phyloP scores from a whole-genome alignment of 2,113 vertebrate species.

The Hippolais icterina region DNA sequence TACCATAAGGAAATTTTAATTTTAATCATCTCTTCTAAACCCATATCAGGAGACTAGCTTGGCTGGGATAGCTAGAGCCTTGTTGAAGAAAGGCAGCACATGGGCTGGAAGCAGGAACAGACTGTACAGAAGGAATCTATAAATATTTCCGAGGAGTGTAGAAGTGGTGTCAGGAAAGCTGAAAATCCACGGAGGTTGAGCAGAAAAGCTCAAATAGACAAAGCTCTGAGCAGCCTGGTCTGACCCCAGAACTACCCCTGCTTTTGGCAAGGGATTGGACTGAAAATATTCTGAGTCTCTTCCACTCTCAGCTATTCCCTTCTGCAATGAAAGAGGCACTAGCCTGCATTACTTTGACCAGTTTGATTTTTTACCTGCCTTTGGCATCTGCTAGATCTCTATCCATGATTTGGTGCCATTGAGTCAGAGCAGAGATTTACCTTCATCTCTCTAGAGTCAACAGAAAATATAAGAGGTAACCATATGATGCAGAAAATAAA shows the following conservation, averaged over 20 bases:
- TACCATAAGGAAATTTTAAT: background rate
- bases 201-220: background rate
- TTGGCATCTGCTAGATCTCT: background rate
- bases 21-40: background rate
- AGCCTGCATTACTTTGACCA: background rate
- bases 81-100: background rate
- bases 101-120: background rate
- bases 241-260: background rate
- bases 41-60: background rate
- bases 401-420: background rate
- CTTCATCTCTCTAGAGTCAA: background rate
- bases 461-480: background rate
- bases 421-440: background rate
- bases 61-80: background rate
- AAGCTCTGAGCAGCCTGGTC: background rate
- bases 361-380: background rate
- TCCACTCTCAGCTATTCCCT: background rate
- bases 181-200: background rate
- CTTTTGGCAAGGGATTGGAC: rapidly evolving
- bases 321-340: background rate
- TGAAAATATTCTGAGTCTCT: background rate
- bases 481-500: background rate
- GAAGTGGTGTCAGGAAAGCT: background rate
- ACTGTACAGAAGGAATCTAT: background rate
- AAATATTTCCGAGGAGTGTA: background rate